Conservation (phyloP, 2,888 invertebrate species). For the Heliconius charithonia region DNA sequence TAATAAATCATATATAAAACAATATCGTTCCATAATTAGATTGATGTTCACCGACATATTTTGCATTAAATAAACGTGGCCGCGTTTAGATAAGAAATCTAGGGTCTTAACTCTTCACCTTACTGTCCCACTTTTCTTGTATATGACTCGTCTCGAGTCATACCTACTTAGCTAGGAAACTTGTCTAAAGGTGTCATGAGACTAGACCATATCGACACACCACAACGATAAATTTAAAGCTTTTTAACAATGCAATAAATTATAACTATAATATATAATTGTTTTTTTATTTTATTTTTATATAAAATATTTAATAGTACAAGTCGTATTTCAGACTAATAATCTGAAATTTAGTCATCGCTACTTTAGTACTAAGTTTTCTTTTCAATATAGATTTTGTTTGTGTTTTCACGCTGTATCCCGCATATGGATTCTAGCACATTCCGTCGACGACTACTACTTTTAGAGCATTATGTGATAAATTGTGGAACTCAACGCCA, state of each 20-base stretch:
- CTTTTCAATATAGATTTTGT: too few relatives aligned
- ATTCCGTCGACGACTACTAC: too few relatives aligned
- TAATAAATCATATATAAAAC: constrained; percentile 9
- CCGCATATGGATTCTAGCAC: too few relatives aligned
- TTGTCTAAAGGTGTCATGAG: background rate
- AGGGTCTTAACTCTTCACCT: constrained; percentile 52
- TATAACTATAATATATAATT: too few relatives aligned
- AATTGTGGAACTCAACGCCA: too few relatives aligned
- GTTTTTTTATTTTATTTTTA: too few relatives aligned
- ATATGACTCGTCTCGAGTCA: constrained; percentile 27
- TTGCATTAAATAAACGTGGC: constrained; percentile 49
- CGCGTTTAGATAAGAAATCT: constrained; percentile 60
- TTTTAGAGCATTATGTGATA: too few relatives aligned
- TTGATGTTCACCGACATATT: constrained; percentile 10
- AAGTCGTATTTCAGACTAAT: too few relatives aligned
- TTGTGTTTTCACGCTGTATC: too few relatives aligned
- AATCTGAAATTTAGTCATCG: too few relatives aligned
- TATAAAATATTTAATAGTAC: too few relatives aligned
- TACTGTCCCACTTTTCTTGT: constrained; percentile 58
- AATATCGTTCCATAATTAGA: constrained; percentile 1
- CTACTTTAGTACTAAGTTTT: too few relatives aligned
- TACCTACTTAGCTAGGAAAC: constrained; percentile 1
- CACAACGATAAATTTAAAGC: background rate
- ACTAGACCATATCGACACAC: background rate
- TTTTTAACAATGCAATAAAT: background rate